These are phyloP conservation scores for Ephestia elutella DNA, from an alignment of 1,140 invertebrate species.

Conservation along the genomic window DNA sequence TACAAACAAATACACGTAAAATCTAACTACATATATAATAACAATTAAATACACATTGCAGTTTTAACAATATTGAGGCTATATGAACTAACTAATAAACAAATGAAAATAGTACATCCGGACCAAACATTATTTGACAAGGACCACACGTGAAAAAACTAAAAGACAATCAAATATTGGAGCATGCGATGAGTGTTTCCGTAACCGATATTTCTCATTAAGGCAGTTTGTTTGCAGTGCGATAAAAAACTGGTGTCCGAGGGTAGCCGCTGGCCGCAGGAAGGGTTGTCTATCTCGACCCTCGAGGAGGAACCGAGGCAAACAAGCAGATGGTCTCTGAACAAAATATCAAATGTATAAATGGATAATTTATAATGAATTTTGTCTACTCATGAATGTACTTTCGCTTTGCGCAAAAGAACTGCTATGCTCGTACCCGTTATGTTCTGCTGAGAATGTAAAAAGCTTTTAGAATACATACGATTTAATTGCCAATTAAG, in stretches of 20 bases:
- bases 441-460: no score
- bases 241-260: slow-evolving; percentile 66
- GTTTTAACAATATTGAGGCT: background rate
- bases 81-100: background rate
- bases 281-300: slow-evolving; percentile 52
- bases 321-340: slow-evolving; percentile 58
- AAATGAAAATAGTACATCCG: background rate
- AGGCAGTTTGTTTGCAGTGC: slow-evolving; percentile 48
- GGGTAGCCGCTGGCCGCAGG: slow-evolving; percentile 55
- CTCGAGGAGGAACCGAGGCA: slow-evolving; percentile 43
- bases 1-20: no score
- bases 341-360: background rate
- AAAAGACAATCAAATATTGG: slow-evolving; percentile 51
- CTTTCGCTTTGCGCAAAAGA: no score
- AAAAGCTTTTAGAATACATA: no score
- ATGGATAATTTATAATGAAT: background rate
- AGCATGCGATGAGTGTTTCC: slow-evolving; percentile 63
- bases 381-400: background rate
- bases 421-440: no score
- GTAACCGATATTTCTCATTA: slow-evolving; percentile 71
- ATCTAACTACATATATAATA: no score
- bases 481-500: no score
- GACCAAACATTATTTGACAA: background rate
- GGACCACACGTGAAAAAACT: slow-evolving; percentile 17
- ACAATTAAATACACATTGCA: background rate